Base-by-base conservation (phyloP, 1,140 invertebrate species). In the Apolygus lucorum region DNA sequence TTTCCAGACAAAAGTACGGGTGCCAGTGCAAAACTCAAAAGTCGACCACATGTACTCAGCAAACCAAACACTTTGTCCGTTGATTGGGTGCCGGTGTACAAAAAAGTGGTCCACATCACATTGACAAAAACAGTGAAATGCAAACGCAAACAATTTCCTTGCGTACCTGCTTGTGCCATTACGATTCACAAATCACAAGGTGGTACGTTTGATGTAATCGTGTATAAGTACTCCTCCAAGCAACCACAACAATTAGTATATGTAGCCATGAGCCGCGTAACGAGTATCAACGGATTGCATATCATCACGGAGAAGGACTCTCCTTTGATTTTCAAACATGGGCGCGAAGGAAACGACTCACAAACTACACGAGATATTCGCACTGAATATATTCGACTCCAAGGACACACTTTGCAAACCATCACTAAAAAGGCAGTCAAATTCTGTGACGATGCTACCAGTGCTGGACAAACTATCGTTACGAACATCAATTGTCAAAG, bases 161-260 rank as follows among this genome's bases (percentile, higher is more conserved):
- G 74, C 69, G 52, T 69, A 68, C 72, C 72, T 13, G 75, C 73
- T 74, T 52, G 13, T 73, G 73, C 74, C 54, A 71, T 75, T 4
- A 77, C 75, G 27, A 75, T 77, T 25, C 76, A 78, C 68, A 77
- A 78, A 54, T 76, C 74, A 22, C 75, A 77, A 74, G 76, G 75
- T 72, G 74, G 75, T 70, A 76, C 76, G 17, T 78, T 75, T 69
- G 71, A 74, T 67, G 1, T 29, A 67, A 68, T 75, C 72, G 75
- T 77, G 14, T 77, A 77, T 68, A 70, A 76, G 63, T 77, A 76
- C 70, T 54, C 52, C 52, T 71, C 71, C 64, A 25, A 2, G 72
- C 76, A 77, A 72, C 29, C 68, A 63, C 74, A 74, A 34, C 27
- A 73, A 70, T 17, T 49, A 14, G 69, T 77, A 59, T 78, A 77